phyloP scores from a whole-genome alignment of 2,797 vertebrate species.

The Dermochelys coriacea region DNA sequence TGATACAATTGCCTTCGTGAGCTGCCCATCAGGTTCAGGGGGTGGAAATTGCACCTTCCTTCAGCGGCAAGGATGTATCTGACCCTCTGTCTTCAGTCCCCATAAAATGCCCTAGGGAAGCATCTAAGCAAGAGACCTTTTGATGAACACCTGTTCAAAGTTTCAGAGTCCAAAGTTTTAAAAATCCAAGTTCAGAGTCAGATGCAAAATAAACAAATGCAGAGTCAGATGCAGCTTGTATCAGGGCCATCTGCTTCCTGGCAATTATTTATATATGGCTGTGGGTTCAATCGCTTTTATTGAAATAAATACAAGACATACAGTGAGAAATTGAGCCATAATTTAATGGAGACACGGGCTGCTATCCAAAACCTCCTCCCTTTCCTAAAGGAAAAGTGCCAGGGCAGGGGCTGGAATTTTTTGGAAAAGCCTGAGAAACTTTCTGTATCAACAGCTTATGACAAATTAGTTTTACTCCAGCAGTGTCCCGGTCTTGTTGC shows the following conservation, averaged over 20 bases:
- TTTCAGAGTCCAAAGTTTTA: not conserved
- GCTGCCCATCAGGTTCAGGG: not conserved
- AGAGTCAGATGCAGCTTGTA: not conserved
- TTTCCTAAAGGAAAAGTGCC: not conserved
- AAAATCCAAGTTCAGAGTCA: not conserved
- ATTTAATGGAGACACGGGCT: not conserved
- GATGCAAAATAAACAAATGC: not conserved
- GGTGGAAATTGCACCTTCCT: fast-evolving
- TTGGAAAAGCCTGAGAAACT: not conserved
- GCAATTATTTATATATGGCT: not conserved
- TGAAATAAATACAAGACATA: not conserved
- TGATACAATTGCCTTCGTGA: not conserved
- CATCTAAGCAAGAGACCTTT: not conserved
- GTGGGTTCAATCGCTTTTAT: not conserved
- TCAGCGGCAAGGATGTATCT: fast-evolving
- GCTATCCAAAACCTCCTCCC: not conserved
- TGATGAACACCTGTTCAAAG: not conserved
- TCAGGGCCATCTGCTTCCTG: not conserved
- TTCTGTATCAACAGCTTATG: not conserved
- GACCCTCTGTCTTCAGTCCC: not conserved
- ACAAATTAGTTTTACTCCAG: not conserved
- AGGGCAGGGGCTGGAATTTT: not conserved
- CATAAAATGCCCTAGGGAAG: not conserved
- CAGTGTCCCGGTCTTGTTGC: not conserved
- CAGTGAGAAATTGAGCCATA: not conserved